Evolutionary conservation across 2,888 invertebrate species (phyloP).

Genomic region (Mimumesa dahlbomi): DNA sequence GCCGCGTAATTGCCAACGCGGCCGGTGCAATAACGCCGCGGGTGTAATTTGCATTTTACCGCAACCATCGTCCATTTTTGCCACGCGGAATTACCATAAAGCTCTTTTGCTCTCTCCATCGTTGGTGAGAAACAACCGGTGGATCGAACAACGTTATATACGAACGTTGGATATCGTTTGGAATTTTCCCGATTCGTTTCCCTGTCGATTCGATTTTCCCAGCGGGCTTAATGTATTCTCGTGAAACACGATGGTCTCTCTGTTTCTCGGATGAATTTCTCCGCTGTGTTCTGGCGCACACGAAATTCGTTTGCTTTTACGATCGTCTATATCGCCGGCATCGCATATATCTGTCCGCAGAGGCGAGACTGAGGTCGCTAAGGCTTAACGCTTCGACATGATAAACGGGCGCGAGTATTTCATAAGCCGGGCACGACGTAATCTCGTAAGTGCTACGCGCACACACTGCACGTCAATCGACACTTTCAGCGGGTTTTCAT

Average conservation of each 20-base stretch:
- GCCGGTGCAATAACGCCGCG: slow-evolving; percentile 43
- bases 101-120: slow-evolving; percentile 25
- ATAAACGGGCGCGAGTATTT: slow-evolving; percentile 31
- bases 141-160: slow-evolving; percentile 1
- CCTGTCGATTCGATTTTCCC: too few species aligned
- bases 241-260: too few species aligned
- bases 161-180: slow-evolving; percentile 4
- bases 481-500: slow-evolving; percentile 21
- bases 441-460: slow-evolving; percentile 12
- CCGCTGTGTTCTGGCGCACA: background rate
- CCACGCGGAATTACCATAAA: slow-evolving; percentile 50
- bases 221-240: too few species aligned
- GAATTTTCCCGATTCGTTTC: too few species aligned
- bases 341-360: slow-evolving; percentile 24
- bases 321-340: background rate
- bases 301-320: slow-evolving; percentile 1
- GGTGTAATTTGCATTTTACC: slow-evolving; percentile 55
- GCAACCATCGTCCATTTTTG: slow-evolving; percentile 40
- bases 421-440: slow-evolving; percentile 16
- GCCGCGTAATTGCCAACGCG: slow-evolving; percentile 38
- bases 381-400: slow-evolving; percentile 19
- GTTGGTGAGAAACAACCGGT: slow-evolving; percentile 37
- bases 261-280: background rate
- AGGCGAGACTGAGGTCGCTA: slow-evolving; percentile 5
- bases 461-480: slow-evolving; percentile 25